Evolutionary conservation across 2,113 vertebrate genomes (phyloP), one percentile per base, ranked within the genome.

Genomic region (Leptodactylus fuscus): DNA sequence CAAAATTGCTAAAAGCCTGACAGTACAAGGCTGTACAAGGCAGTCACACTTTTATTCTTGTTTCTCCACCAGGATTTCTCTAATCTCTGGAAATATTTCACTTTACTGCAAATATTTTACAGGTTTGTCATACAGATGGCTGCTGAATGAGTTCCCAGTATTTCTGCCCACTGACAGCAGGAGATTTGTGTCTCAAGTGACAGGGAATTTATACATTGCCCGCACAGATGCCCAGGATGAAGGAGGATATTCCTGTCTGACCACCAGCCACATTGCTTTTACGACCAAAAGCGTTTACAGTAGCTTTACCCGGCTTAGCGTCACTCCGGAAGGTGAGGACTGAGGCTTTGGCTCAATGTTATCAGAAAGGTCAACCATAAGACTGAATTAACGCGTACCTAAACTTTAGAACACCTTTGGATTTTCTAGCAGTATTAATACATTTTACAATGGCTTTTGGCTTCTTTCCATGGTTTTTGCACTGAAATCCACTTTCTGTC

Each of bases 261-360:
- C 97, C 87, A 99, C 97, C 3, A 97, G 96, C 90, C 96, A 96
- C 93, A 94, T 98, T 67, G 96, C 98, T 77, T 96, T 97, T 89
- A 97, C 94, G 91, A 98, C 95, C 87, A 99, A 97, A 91, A 99
- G 97, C 0, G 97, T 97, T 81, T 99, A 98, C 92, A 99, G 97
- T 95, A 97, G 94, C 83, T 94, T 95, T 22, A 95, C 94, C 75
- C 94, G 92, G 85, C 96, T 99, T 88, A 96, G 92, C 29, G 93
- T 99, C 20, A 88, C 94, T 0, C 90, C 96, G 0, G 96, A 97
- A 44, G 97, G 98, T 99, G 89, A 86, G 95, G 9, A 44, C 4
- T 44, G 41, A 44, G 4, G 41, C 4, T 44, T n/a, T n/a, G 8
- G 1, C 3, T 55, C 12, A 29, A 13, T 29, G 24, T 62, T 44